These are phyloP conservation scores for Bovichtus diacanthus DNA, from an alignment of 2,797 vertebrate species.

Conservation along the genomic window DNA sequence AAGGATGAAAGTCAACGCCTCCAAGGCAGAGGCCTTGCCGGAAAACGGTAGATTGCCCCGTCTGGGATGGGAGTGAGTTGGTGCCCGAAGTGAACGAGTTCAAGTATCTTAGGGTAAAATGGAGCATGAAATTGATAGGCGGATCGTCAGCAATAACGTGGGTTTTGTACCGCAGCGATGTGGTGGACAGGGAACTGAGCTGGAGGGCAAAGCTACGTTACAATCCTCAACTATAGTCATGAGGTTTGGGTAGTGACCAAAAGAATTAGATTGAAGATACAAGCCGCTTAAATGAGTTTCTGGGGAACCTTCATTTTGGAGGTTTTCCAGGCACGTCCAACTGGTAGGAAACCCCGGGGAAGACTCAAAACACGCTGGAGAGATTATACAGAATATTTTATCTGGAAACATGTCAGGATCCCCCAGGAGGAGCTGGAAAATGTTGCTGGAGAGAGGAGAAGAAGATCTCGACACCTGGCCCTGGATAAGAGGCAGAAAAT, in stretches of 20 bases:
- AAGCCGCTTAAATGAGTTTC: neutral
- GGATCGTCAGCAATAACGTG: neutral
- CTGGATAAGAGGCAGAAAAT: neutral
- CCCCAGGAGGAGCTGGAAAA: neutral
- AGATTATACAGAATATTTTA: neutral
- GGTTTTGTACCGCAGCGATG: neutral
- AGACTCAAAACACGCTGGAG: neutral
- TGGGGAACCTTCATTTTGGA: neutral
- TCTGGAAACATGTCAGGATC: neutral
- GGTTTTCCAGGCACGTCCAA: neutral
- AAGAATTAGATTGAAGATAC: neutral
- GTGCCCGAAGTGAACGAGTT: too few relatives aligned
- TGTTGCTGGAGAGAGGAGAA: neutral
- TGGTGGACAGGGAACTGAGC: neutral
- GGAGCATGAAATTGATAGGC: too few relatives aligned
- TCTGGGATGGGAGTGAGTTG: neutral
- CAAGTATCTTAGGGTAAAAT: neutral
- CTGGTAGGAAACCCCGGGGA: neutral
- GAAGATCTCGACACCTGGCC: fast-evolving
- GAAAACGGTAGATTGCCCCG: neutral
- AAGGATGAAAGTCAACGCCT: neutral
- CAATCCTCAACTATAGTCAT: neutral
- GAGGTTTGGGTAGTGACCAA: neutral
- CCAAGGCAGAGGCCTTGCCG: neutral
- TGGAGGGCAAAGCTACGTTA: neutral